These are phyloP conservation scores for Acrocephalus kingi DNA, from an alignment of 2,113 vertebrate species.

Conservation along the genomic window DNA sequence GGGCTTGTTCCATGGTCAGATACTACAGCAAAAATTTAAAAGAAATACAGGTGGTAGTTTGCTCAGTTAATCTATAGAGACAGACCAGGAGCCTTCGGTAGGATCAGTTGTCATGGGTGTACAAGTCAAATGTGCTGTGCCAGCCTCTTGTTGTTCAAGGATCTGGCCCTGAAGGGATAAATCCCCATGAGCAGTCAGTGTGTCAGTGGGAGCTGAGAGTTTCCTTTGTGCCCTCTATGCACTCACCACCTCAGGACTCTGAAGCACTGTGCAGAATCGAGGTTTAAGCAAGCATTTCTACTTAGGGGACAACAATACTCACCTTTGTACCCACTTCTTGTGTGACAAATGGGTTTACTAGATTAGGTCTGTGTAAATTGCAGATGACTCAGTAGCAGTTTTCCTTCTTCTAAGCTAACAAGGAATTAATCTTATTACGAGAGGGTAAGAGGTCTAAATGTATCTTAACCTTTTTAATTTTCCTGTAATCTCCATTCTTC, in stretches of 20 bases:
- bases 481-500: not conserved
- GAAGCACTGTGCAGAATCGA: not conserved
- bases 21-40: not conserved
- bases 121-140: not conserved
- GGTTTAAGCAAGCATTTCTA: not conserved
- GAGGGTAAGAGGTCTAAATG: not conserved
- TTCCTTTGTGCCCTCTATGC: not conserved
- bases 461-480: slow-evolving; percentile 31
- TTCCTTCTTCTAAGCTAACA: not conserved
- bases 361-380: slow-evolving; percentile 41
- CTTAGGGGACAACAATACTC: not conserved
- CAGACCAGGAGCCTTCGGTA: not conserved
- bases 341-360: slow-evolving; percentile 37
- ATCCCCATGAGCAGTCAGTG: not conserved
- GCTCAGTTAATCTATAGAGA: not conserved
- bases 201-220: not conserved
- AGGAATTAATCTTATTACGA: slow-evolving; percentile 48
- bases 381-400: slow-evolving; percentile 12
- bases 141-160: not conserved
- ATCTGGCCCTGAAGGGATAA: slow-evolving; percentile 2
- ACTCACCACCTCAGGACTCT: not conserved
- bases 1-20: not conserved
- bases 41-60: not conserved
- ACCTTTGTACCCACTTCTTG: slow-evolving; percentile 42
- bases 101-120: not conserved